Evolutionary conservation across 2,797 vertebrate species (phyloP).

Genomic region (Tapera naevia): DNA sequence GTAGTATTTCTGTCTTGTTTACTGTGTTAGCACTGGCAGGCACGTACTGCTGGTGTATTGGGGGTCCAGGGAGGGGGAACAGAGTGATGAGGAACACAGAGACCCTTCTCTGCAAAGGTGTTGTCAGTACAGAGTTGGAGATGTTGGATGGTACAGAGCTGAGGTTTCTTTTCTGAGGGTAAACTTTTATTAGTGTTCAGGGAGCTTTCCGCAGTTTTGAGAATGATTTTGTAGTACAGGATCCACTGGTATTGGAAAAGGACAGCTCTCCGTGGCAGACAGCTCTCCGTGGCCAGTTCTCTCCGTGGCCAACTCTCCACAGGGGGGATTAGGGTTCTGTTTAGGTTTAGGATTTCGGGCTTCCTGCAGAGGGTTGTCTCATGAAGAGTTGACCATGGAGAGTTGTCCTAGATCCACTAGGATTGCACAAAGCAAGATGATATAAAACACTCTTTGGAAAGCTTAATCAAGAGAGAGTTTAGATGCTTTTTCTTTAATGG

Average conservation of each 20-base stretch:
- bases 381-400: too few relatives aligned
- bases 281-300: too few relatives aligned
- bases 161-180: not conserved
- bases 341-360: too few relatives aligned
- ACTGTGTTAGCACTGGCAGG: not conserved
- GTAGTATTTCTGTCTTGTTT: not conserved
- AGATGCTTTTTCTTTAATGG: not conserved
- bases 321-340: too few relatives aligned
- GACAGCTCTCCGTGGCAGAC: too few relatives aligned
- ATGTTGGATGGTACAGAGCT: not conserved
- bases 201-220: not conserved
- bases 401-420: not conserved
- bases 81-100: not conserved
- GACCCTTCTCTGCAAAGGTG: not conserved
- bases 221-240: not conserved
- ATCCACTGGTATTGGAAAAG: not conserved
- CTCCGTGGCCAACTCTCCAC: too few relatives aligned
- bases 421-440: not conserved
- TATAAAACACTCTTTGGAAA: not conserved
- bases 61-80: not conserved
- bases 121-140: not conserved
- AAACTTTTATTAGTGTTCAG: not conserved
- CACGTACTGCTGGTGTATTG: not conserved
- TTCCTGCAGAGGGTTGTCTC: too few relatives aligned
- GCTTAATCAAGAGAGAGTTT: not conserved